Percentiles rank a stretch among this genome's conserved stretches.
Evolutionary conservation across 2,113 vertebrate genomes (phyloP).

Genomic region (Bucco capensis): DNA sequence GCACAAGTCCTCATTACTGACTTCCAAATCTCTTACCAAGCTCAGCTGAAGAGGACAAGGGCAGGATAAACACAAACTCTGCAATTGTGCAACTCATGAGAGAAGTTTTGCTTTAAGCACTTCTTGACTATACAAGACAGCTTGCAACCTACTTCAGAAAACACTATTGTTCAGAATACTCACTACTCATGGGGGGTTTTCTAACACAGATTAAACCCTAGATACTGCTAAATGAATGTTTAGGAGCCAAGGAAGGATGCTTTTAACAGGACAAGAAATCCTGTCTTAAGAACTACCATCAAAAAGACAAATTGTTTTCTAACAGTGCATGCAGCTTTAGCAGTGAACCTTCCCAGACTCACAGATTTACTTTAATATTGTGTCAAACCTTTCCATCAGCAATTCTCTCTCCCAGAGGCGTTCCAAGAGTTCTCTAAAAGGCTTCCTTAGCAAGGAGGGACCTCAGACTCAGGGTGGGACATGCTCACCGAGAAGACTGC

Average conservation of each 20-base stretch:
- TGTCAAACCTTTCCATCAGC: no score
- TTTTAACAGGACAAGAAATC: neutral
- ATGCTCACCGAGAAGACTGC: neutral
- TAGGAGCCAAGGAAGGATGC: neutral
- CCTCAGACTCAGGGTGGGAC: neutral
- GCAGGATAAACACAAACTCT: neutral
- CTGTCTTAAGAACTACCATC: neutral
- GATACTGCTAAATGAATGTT: neutral
- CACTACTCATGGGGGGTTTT: no score
- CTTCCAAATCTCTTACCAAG: neutral
- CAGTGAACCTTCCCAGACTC: accelerated
- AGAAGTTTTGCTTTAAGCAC: neutral
- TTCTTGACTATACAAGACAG: neutral
- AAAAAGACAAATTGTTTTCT: neutral
- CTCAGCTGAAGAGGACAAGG: neutral
- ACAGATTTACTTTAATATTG: no score
- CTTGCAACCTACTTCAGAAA: neutral
- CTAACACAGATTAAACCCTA: neutral
- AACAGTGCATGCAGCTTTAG: neutral
- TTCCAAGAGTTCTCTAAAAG: neutral
- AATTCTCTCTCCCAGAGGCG: neutral
- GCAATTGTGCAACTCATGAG: neutral
- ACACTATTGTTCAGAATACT: no score
- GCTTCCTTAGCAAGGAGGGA: neutral
- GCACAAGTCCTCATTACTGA: neutral